Base-by-base conservation (phyloP, 1,140 invertebrate genomes). In the Lepeophtheirus salmonis region DNA sequence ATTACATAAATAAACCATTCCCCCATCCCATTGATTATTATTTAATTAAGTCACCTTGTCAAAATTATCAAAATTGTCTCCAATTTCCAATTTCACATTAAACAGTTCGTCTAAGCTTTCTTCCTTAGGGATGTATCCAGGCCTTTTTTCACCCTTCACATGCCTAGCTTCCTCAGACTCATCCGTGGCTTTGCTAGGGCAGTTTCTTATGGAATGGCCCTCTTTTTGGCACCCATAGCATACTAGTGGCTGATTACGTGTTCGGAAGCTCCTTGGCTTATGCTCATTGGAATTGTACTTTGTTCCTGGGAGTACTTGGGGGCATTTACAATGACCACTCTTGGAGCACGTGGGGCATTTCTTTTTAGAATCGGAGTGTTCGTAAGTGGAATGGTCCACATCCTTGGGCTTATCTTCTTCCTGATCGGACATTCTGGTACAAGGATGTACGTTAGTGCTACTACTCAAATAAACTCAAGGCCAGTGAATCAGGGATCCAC, bases 131-230 rank as follows among this genome's bases (percentile, higher is more conserved):
- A 10, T 41, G 30, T 41, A 41, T 41, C n/a, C 30, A 6, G 30
- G 30, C 82, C 80, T 3, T 76, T 74, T 12, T 73, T 65, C 67
- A 73, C 76, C 68, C 76, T 72, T 67, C 58, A 26, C 18, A 58
- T 53, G n/a, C 61, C 50, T 48, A 50, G 6, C 50, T 21, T 18
- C 63, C 52, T 53, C 30, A 23, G 13, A 53, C 67, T 41, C 65
- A 41, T n/a, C 30, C 30, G 6, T n/a, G 6, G 66, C 65, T 69
- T 26, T 66, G 50, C 62, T 70, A 2, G 69, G 69, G 61, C 69
- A 73, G 24, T 74, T 69, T 23, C 71, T 61, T 14, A 65, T 63
- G 55, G 72, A 68, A 24, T 73, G 70, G 3, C 67, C 68, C 4
- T 70, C 69, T 60, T 69, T 64, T n/a, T 68, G 66, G 50, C 71